Conservation (phyloP, 1,140 invertebrate genomes). For the Probaryconus sp. region DNA sequence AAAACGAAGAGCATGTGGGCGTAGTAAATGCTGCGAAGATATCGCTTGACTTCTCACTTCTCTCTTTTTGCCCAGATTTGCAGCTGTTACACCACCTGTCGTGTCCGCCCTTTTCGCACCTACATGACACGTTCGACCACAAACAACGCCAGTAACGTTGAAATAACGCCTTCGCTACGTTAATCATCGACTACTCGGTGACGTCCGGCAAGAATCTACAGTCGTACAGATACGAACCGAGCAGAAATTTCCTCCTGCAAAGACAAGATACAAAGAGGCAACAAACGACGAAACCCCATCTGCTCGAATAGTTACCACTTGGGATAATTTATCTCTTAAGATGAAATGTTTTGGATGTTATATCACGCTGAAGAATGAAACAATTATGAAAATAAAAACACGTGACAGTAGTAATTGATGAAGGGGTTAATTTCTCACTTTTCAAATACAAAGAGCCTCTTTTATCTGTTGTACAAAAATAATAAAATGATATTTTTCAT, state of each 20-base stretch:
- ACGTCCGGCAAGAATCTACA: slow-evolving; percentile 44
- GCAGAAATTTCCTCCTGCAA: slow-evolving; percentile 16
- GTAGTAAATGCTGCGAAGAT: slow-evolving; percentile 60
- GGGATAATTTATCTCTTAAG: slow-evolving; percentile 51
- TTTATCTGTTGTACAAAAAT: no score
- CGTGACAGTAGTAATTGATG: no score
- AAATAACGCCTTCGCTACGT: slow-evolving; percentile 57
- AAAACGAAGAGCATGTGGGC: slow-evolving; percentile 60
- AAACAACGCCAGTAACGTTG: slow-evolving; percentile 40
- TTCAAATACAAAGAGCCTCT: no score
- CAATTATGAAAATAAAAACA: no score
- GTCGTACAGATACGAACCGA: slow-evolving; percentile 20
- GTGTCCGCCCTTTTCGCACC: slow-evolving; percentile 71
- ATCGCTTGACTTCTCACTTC: slow-evolving; percentile 60
- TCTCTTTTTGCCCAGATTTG: slow-evolving; percentile 67
- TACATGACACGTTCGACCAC: slow-evolving; percentile 61
- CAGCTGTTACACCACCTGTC: slow-evolving; percentile 70
- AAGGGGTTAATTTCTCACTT: no score
- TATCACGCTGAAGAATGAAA: not conserved
- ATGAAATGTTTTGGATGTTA: slow-evolving; percentile 23
- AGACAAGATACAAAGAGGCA: slow-evolving; percentile 50
- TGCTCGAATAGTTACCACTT: slow-evolving; percentile 12
- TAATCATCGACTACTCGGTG: slow-evolving; percentile 54
- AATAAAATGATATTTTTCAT: no score
- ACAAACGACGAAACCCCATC: slow-evolving; percentile 53